Evolutionary conservation across 2,888 invertebrate genomes (phyloP), one percentile per base, ranked within the genome.

Genomic region (Dicyrtomina minuta): DNA sequence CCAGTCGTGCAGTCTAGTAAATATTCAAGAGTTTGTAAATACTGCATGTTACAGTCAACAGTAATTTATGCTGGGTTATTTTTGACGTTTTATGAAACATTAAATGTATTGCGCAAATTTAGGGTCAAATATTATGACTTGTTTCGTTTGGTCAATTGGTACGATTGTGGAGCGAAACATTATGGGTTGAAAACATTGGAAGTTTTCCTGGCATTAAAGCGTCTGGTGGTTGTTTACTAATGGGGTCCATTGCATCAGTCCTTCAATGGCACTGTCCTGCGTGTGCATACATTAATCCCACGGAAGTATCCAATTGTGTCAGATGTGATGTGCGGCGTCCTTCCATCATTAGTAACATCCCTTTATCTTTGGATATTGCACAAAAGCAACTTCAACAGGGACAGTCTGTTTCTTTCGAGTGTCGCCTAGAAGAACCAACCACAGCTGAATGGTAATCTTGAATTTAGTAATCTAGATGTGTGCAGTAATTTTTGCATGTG

Each of bases 181-280:
- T 5, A 33, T 33, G 41, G 41, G 46, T 20, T 46, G 20, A n/a
- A 17, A 46, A 58, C 39, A 39, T 39, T 33, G 17, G 15, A 33
- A 33, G 33, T 33, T 33, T 33, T 33, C 33, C 3, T 33, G 8
- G n/a, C n/a, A 33, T 33, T 8, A 20, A 20, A 51, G 2, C 22
- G 12, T 20, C 22, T 51, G 10, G 26, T 27, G 24, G 26, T 60
- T 59, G 59, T 39, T 41, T 22, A 41, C 85, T 82, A 82, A 93
- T 93, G 93, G 93, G 93, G 85, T 92, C 92, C 83, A 92, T 92
- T 86, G 92, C 92, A 85, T 93, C 93, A 83, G 92, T 93, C 85
- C 88, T 93, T 83, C 93, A 93, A 86, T 93, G 92, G 92, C 90
- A 91, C 86, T 93, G 93, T 87, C 88, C 88, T 83, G 87, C 88